Evolutionary conservation across 1,140 invertebrate genomes (phyloP), one percentile per base, ranked within the genome.

Genomic region (Zaprionus capensis): DNA sequence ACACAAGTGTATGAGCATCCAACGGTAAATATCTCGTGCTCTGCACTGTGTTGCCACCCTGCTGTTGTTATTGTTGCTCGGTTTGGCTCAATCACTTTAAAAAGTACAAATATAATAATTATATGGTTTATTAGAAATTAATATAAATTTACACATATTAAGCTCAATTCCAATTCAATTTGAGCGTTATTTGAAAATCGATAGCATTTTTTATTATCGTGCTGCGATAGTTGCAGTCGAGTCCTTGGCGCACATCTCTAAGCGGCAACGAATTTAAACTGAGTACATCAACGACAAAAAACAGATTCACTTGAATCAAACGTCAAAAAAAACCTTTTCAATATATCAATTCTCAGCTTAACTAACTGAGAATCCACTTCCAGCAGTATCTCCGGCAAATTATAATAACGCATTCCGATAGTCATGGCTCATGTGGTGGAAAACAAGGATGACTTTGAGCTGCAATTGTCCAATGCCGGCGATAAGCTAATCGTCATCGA

Each of bases 401-500:
- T 34, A 3, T 12, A 57, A 3, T 12, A 57, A 22, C 41, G n/a
- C 41, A 46, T 28, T 49, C 5, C 44, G 22, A 26, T 49, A 59
- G 26, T 28, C 44, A 91, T 92, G 91, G 72, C 80, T 20, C 87
- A 85, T 55, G 53, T 83, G 14, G 73, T 92, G 12, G 68, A 74
- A 17, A 81, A 96, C 70, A 93, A 91, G 38, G 95, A 96, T 87
- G 93, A 92, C 38, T 75, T 92, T 5, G 82, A 92, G 1, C 36
- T 69, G 65, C 76, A 80, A 34, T 26, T 99, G 24, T 91, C 93
- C 0, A 95, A 96, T 65, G 97, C 97, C 44, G 96, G 96, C 1
- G 94, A 95, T 9, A 97, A 96, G 83, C 93, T 99, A 71, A 96
- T 99, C 20, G 95, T 99, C 12, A 95, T 99, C 55, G 98, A 99